Evolutionary conservation across 23 tunicate genomes (phyloP), one percentile per base, ranked within the genome.

Genomic region (Styela clava): DNA sequence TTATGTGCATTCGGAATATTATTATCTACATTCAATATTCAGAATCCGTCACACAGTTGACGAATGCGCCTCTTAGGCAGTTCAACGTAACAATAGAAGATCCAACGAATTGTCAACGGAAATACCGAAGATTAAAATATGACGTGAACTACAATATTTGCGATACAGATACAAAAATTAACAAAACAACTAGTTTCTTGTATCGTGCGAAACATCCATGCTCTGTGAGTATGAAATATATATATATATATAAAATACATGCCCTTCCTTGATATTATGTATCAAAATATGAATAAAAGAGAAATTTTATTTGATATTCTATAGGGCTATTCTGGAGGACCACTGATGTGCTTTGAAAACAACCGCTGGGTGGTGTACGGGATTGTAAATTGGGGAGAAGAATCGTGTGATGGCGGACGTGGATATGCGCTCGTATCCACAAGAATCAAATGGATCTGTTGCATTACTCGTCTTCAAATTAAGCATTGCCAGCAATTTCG

Each of bases 281-380:
- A n/a, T n/a, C n/a, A n/a, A n/a, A n/a, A n/a, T n/a, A n/a, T n/a
- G n/a, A n/a, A n/a, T n/a, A n/a, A n/a, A n/a, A n/a, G n/a, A n/a
- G n/a, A n/a, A n/a, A n/a, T n/a, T n/a, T n/a, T n/a, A n/a, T n/a
- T n/a, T n/a, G n/a, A n/a, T n/a, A n/a, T n/a, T n/a, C n/a, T 44
- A 5, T 67, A 89, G 95, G 95, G 95, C 2, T 85, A 84, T 63
- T 89, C 95, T 22, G 95, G 95, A 26, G 70, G 78, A 31, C 88
- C 95, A 69, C 74, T 89, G 33, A 68, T 74, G 34, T 89, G 95
- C 77, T 30, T 9, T 18, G 95, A 89, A 44, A 78, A 89, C 68
- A 83, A 69, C 80, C 95, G 95, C 72, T 89, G 95, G 95, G 95
- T 89, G 86, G 88, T 71, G 83, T 89, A 89, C 79, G 95, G 89